Evolutionary conservation across 2,113 vertebrate genomes (phyloP).

Genomic region (Ophthalmotilapia sp.): DNA sequence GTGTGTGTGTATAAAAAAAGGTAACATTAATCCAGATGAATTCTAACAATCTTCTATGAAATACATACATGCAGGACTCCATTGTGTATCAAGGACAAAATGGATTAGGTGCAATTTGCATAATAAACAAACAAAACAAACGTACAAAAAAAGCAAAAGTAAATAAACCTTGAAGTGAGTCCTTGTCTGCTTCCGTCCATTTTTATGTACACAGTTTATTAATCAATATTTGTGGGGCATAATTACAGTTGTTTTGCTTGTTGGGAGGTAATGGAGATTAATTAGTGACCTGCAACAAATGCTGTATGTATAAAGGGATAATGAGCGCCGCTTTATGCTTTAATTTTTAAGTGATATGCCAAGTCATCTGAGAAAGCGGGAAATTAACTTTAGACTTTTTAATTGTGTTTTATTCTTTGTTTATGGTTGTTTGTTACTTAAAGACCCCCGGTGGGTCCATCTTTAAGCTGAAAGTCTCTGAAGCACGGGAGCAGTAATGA

Average conservation of each 20-base stretch:
- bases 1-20: not conserved
- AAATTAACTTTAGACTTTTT: conserved; percentile 61
- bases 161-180: conserved; percentile 70
- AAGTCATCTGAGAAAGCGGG: conserved; percentile 74
- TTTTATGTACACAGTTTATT: conserved; percentile 83
- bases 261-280: conserved; percentile 86
- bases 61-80: conserved; percentile 17
- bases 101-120: conserved; percentile 64
- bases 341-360: conserved; percentile 88
- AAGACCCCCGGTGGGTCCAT: conserved; percentile 28
- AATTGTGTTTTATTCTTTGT: conserved; percentile 42
- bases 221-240: conserved; percentile 90
- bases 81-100: conserved; percentile 50
- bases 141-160: conserved; percentile 19
- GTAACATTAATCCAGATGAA: conserved; percentile 43
- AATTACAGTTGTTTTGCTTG: conserved; percentile 85
- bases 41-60: conserved; percentile 18
- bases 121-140: conserved; percentile 58
- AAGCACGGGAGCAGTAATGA: conserved; percentile 42
- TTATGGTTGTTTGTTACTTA: conserved; percentile 37
- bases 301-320: conserved; percentile 78
- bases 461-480: conserved; percentile 14
- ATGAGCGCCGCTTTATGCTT: conserved; percentile 80
- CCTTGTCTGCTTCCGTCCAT: conserved; percentile 69
- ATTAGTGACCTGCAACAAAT: conserved; percentile 88